Percentiles rank a stretch among this genome's conserved stretches.
phyloP scores from a whole-genome alignment of 2,888 invertebrate genomes.

The Piscicola geometra region DNA sequence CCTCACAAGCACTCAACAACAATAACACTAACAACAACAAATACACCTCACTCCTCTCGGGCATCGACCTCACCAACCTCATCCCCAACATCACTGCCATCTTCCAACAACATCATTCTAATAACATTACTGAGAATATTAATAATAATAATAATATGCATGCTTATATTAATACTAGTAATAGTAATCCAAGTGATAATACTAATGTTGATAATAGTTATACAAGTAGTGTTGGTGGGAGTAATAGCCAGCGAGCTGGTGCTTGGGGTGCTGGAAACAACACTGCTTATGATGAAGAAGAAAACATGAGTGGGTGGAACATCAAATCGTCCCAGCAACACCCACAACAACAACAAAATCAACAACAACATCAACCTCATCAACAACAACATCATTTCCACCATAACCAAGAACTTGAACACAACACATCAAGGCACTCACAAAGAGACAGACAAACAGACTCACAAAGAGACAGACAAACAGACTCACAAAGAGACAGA shows the following conservation, averaged over 20 bases:
- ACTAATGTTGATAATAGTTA: not conserved
- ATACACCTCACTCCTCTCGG: not conserved
- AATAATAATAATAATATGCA: too few species aligned
- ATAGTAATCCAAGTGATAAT: not conserved
- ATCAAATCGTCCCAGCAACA: not conserved
- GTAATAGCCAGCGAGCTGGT: too few species aligned
- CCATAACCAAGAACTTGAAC: not conserved
- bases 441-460: not conserved
- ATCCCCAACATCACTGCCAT: conserved; percentile 6
- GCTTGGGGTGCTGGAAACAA: not conserved
- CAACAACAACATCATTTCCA: conserved; percentile 1
- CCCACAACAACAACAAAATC: not conserved
- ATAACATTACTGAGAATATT: too few species aligned
- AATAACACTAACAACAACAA: not conserved
- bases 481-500: not conserved
- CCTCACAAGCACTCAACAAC: not conserved
- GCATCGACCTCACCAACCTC: not conserved
- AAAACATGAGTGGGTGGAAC: not conserved
- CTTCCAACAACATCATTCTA: not conserved
- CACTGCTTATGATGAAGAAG: not conserved
- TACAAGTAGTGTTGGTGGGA: not conserved
- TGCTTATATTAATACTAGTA: not conserved
- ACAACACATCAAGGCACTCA: not conserved
- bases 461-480: not conserved
- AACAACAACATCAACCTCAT: not conserved